Conservation (phyloP, 2,888 invertebrate genomes). For the Allacma fusca region DNA sequence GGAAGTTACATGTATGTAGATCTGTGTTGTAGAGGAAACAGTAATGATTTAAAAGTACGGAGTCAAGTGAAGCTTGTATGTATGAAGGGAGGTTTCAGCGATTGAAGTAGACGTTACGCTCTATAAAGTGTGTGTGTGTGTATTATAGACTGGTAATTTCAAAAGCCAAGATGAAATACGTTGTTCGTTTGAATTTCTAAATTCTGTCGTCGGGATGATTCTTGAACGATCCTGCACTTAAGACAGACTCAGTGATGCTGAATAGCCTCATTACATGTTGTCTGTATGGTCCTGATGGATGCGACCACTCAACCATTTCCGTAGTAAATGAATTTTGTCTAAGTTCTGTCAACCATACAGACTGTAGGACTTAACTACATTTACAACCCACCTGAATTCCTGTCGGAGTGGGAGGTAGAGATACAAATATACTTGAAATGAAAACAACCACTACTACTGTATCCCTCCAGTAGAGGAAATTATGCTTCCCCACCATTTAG, state of each 20-base stretch:
- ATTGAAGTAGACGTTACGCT: too few relatives aligned
- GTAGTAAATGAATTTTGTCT: background rate
- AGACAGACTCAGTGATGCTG: background rate
- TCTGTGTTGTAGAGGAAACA: background rate
- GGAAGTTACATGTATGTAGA: too few relatives aligned
- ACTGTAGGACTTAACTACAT: background rate
- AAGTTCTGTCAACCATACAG: background rate
- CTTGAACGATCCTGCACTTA: conserved; percentile 1
- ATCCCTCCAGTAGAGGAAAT: background rate
- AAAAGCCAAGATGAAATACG: too few relatives aligned
- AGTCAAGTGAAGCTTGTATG: background rate
- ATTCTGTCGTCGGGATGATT: background rate
- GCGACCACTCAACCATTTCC: conserved; percentile 8
- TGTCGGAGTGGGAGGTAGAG: too few relatives aligned
- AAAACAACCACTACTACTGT: background rate
- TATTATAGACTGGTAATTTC: too few relatives aligned
- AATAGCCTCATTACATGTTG: background rate
- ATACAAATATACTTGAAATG: too few relatives aligned
- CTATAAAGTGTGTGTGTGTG: too few relatives aligned
- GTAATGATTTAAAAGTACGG: background rate
- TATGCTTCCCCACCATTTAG: background rate
- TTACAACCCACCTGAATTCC: too few relatives aligned
- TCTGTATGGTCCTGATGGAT: background rate
- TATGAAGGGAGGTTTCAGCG: too few relatives aligned
- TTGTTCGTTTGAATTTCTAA: too few relatives aligned